phyloP scores from a whole-genome alignment of 1,140 invertebrate genomes.

The Sitobion miscanthi region DNA sequence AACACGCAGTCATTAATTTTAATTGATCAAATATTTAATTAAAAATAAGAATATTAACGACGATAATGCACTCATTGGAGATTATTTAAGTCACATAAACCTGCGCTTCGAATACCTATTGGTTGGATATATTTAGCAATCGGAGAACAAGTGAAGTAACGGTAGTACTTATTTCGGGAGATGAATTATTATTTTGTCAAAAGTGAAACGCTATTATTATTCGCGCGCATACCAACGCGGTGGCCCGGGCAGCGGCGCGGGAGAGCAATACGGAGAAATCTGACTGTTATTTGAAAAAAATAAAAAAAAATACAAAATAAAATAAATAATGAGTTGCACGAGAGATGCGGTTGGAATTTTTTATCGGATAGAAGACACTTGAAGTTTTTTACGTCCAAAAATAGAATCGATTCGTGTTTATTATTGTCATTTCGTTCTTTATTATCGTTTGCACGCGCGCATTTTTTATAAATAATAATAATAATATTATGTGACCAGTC shows the following conservation, averaged over 20 bases:
- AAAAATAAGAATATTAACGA: not conserved
- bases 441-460: not conserved
- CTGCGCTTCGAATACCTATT: not conserved
- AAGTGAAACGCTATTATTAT: constrained; percentile 20
- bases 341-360: not conserved
- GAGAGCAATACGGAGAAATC: constrained; percentile 9
- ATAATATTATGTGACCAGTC: not conserved
- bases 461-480: not conserved
- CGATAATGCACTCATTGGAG: not conserved
- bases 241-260: not conserved
- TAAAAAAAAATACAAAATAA: too few species aligned
- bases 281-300: not conserved
- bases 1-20: not conserved
- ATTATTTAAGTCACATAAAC: not conserved
- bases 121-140: not conserved
- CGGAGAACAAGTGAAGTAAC: not conserved
- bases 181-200: constrained; percentile 3
- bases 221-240: not conserved
- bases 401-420: constrained; percentile 9
- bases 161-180: not conserved
- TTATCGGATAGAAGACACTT: not conserved
- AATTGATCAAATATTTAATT: not conserved
- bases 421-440: not conserved
- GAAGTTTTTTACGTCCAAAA: not conserved
- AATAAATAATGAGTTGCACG: not conserved